phyloP scores from a whole-genome alignment of 1,140 invertebrate genomes.

The Musca domestica region DNA sequence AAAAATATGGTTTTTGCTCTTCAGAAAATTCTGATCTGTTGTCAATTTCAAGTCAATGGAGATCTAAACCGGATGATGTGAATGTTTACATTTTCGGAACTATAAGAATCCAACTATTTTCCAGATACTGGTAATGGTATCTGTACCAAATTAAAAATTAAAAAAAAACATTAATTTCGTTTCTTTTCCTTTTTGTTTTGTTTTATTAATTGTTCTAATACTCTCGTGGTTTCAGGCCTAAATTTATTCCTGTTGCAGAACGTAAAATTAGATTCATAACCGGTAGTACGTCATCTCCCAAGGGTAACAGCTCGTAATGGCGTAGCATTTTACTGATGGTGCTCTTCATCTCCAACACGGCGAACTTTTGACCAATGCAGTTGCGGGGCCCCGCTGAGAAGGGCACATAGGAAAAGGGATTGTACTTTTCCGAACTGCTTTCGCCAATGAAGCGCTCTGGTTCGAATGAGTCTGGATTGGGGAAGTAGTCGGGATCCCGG shows the following conservation, averaged over 20 bases:
- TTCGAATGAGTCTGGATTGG: conserved; percentile 61
- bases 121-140: too few species aligned
- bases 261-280: conserved; percentile 38
- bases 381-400: conserved; percentile 66
- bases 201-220: too few species aligned
- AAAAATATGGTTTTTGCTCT: too few species aligned
- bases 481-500: conserved; percentile 58
- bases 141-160: too few species aligned
- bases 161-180: too few species aligned
- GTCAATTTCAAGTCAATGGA: too few species aligned
- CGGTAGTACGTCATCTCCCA: conserved; percentile 33
- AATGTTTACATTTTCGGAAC: too few species aligned
- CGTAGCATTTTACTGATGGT: conserved; percentile 50
- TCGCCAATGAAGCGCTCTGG: conserved; percentile 67
- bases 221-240: conserved; percentile 32
- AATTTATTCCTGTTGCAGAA: conserved; percentile 37
- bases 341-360: conserved; percentile 72
- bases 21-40: too few species aligned
- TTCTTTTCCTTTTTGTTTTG: too few species aligned
- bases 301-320: conserved; percentile 43
- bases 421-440: conserved; percentile 39
- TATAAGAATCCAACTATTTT: too few species aligned
- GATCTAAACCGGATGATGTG: too few species aligned
- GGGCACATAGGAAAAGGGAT: conserved; percentile 60
- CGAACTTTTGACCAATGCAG: conserved; percentile 75